Conservation (phyloP, 2,113 vertebrate species). For the Delphinapterus leucas region DNA sequence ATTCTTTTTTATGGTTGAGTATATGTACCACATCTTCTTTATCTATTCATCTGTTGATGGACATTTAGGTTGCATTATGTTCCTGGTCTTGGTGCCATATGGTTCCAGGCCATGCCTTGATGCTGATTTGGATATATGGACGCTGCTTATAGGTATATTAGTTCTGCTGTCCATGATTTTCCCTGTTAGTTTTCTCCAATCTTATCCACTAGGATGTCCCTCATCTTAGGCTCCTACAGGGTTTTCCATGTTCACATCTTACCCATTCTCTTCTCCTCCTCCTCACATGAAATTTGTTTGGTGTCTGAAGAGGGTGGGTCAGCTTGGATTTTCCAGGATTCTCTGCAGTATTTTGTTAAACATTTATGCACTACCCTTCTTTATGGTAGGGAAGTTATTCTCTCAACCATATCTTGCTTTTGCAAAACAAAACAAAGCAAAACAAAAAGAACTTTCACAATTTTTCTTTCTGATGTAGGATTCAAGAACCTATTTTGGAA, state of each 20-base stretch:
- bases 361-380: background rate
- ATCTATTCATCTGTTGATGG: background rate
- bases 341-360: background rate
- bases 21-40: background rate
- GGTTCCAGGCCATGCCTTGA: no score
- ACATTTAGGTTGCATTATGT: background rate
- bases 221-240: background rate
- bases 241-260: fast-evolving
- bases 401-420: background rate
- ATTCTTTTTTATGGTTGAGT: background rate
- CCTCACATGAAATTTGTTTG: background rate
- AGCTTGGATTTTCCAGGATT: background rate
- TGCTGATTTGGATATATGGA: background rate
- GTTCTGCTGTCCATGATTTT: background rate
- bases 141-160: fast-evolving
- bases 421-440: background rate
- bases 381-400: background rate
- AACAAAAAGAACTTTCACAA: background rate
- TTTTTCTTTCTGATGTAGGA: background rate
- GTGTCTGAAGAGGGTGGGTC: background rate
- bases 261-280: background rate
- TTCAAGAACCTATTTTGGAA: background rate
- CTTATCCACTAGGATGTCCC: background rate
- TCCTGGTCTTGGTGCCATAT: fast-evolving
- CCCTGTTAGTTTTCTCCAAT: background rate